These are phyloP conservation scores for Gadopsis marmoratus DNA, from an alignment of 2,797 vertebrate genomes.

Conservation along the genomic window DNA sequence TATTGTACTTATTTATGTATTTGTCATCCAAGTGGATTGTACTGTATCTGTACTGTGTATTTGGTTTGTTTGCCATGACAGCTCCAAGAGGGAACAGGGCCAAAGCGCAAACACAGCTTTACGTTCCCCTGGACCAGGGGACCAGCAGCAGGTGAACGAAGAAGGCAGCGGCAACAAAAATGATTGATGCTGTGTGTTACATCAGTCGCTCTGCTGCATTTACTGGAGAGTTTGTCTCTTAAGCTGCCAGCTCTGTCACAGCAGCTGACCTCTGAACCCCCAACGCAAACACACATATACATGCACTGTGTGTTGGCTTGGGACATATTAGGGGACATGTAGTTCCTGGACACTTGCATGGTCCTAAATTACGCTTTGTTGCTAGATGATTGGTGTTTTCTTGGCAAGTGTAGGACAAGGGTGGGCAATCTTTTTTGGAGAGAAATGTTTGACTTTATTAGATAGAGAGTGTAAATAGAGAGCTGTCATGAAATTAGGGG, in stretches of 20 bases:
- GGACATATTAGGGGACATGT: background rate
- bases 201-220: constrained; percentile 16
- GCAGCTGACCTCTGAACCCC: constrained; percentile 19
- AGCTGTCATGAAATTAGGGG: background rate
- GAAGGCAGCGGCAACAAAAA: constrained; percentile 1
- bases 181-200: constrained; percentile 12
- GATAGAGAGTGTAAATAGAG: background rate
- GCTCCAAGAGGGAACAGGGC: constrained; percentile 38
- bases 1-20: constrained; percentile 30
- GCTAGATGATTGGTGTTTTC: background rate
- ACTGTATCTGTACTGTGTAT: constrained; percentile 47
- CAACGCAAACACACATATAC: background rate
- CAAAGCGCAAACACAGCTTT: constrained; percentile 30
- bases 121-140: background rate
- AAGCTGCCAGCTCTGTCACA: constrained; percentile 10
- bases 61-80: constrained; percentile 51
- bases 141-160: constrained; percentile 44
- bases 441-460: background rate
- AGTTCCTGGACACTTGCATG: background rate
- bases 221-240: constrained; percentile 14
- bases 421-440: background rate
- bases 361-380: background rate
- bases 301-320: background rate
- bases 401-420: background rate
- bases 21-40: constrained; percentile 44